Evolutionary conservation across 2,113 vertebrate species (phyloP), one percentile per base, ranked within the genome.

Genomic region (Pomatostomus ruficeps): DNA sequence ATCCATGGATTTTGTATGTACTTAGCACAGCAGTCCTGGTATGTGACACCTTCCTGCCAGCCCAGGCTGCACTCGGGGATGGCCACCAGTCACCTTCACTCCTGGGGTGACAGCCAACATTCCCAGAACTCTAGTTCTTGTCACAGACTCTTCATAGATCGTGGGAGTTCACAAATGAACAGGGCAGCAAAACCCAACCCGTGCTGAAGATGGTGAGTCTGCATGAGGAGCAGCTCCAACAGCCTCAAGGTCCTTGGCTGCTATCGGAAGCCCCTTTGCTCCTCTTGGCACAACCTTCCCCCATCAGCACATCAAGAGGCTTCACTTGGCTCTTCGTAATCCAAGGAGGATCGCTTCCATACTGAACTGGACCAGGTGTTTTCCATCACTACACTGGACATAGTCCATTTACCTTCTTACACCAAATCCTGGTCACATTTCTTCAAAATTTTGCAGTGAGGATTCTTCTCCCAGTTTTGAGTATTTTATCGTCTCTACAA

Each of bases 1-100:
- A 82, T 62, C 38, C 33, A 31, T 1, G 10, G 31, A 13, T 49
- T 78, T 79, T 0, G 0, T 62, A 29, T 20, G 24, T 35, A 35
- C 35, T 62, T 7, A 35, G 57, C 45, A 67, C 21, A 87, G n/a
- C 40, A 70, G n/a, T 46, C 13, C 25, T 2, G 0, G 24, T 25
- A 15, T 62, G 43, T 67, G 24, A 59, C 62, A 51, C 9, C 14
- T 67, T 58, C 33, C 61, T 33, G 35, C 52, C 46, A n/a, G 5
- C 26, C 28, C 0, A 0, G 33, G 13, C 67, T 61, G 51, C 36
- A 14, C 9, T 14, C 4, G 22, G 61, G 35, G 38, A 40, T 24
- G 45, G 36, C 24, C 36, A 43, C 42, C 74, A 59, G 14, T 4
- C 63, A 40, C 65, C 66, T 14, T 14, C 74, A 15, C 26, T 58